These are phyloP conservation scores for Xerus inauris DNA, from an alignment of 2,113 vertebrate genomes.

Conservation along the genomic window DNA sequence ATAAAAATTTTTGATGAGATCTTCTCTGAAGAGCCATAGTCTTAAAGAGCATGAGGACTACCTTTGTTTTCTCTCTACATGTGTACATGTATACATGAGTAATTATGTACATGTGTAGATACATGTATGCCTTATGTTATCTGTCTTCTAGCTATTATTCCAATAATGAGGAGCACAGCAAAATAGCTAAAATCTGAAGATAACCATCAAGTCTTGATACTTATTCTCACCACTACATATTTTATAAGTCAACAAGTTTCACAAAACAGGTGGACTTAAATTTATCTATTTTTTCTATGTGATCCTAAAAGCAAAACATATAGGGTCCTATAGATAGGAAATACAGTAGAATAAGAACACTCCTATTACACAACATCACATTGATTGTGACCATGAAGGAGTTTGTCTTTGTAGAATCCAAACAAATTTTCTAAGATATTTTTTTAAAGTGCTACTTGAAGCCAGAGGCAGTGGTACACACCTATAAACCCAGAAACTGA, in stretches of 20 bases:
- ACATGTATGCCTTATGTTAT: not conserved
- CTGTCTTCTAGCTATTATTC: not conserved
- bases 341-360: not conserved
- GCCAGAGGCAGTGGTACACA: too few relatives aligned
- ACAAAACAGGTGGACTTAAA: not conserved
- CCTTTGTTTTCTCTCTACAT: not conserved
- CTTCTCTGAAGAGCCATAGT: not conserved
- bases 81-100: not conserved
- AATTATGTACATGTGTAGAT: not conserved
- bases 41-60: not conserved
- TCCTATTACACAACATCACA: not conserved
- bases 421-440: not conserved
- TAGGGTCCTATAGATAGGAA: not conserved
- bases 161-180: not conserved
- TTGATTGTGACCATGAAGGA: not conserved
- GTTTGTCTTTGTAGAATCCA: not conserved
- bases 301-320: not conserved
- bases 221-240: not conserved
- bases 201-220: not conserved
- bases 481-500: too few relatives aligned
- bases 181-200: slow-evolving; percentile 15
- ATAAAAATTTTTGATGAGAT: not conserved
- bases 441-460: not conserved
- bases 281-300: not conserved
- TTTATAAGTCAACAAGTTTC: slow-evolving; percentile 12